Evolutionary conservation across 2,113 vertebrate species (phyloP).

Genomic region (Paratilapia polleni): DNA sequence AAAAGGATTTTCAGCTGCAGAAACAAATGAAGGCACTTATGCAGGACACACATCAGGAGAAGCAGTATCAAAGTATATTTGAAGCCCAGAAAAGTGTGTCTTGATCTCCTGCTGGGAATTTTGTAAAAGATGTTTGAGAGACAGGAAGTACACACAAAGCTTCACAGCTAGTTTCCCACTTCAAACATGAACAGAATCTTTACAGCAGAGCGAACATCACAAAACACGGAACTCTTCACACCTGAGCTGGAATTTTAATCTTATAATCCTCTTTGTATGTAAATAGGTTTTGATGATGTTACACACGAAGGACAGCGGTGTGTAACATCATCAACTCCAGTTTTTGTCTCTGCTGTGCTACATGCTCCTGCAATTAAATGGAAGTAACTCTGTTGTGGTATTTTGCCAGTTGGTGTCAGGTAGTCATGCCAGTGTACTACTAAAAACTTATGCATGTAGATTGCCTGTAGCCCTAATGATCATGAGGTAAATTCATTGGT

Average conservation of each 20-base stretch:
- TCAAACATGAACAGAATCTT: not conserved
- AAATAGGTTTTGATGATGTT: not conserved
- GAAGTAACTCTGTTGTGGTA: too few species aligned
- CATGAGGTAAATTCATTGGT: too few species aligned
- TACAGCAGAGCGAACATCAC: not conserved
- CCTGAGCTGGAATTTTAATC: constrained; percentile 18
- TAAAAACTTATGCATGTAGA: too few species aligned
- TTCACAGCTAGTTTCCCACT: constrained; percentile 1
- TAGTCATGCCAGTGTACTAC: too few species aligned
- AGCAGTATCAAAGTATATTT: not conserved
- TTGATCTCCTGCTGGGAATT: not conserved
- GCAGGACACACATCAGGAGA: not conserved
- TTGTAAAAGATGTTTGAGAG: not conserved
- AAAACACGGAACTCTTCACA: not conserved
- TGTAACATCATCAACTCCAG: not conserved
- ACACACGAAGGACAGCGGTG: not conserved
- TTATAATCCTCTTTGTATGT: constrained; percentile 26
- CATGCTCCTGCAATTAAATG: not conserved
- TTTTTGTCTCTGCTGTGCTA: not conserved
- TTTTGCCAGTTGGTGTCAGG: too few species aligned
- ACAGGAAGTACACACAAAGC: not conserved
- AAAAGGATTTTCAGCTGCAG: not conserved
- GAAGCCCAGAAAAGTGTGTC: not conserved
- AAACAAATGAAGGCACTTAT: constrained; percentile 11
- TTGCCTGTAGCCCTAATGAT: too few species aligned